Evolutionary conservation across 1,140 invertebrate genomes (phyloP).

Genomic region (Trichogramma pretiosum): DNA sequence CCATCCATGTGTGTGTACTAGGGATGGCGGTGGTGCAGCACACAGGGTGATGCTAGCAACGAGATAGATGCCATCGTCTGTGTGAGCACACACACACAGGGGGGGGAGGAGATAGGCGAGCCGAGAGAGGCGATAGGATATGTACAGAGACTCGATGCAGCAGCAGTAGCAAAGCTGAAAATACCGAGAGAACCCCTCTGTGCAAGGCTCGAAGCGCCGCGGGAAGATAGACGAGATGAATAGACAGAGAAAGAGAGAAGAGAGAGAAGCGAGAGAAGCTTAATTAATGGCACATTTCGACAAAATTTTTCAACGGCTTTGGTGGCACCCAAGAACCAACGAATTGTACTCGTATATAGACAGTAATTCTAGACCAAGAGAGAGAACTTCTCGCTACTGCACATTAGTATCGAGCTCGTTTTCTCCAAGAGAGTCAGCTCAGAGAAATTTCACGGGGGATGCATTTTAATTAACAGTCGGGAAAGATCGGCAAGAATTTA

Average conservation of each 20-base stretch:
- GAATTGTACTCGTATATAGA: no score
- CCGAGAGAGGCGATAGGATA: background rate
- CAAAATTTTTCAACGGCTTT: constrained; percentile 9
- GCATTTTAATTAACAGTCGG: no score
- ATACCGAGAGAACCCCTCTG: no score
- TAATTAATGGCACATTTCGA: constrained; percentile 19
- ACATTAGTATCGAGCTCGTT: no score
- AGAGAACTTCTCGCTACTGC: no score
- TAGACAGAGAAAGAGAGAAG: background rate
- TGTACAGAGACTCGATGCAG: no score
- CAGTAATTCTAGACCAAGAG: no score
- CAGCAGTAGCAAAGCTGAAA: no score
- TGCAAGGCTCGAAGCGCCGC: constrained; percentile 11
- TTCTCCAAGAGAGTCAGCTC: no score
- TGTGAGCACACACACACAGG: background rate
- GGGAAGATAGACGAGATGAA: background rate
- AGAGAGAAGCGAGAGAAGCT: constrained; percentile 7
- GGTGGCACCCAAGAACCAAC: no score
- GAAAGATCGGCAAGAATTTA: no score
- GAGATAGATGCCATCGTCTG: constrained; percentile 14
- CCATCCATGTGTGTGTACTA: background rate
- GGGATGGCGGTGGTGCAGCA: background rate
- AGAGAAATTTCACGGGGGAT: no score
- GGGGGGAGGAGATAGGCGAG: constrained; percentile 4
- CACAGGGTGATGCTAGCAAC: constrained; percentile 10